A percentile compares a stretch with the other conserved stretches of the same genome.
Evolutionary conservation across 2,113 vertebrate genomes (phyloP).

Genomic region (Oceanites oceanicus): DNA sequence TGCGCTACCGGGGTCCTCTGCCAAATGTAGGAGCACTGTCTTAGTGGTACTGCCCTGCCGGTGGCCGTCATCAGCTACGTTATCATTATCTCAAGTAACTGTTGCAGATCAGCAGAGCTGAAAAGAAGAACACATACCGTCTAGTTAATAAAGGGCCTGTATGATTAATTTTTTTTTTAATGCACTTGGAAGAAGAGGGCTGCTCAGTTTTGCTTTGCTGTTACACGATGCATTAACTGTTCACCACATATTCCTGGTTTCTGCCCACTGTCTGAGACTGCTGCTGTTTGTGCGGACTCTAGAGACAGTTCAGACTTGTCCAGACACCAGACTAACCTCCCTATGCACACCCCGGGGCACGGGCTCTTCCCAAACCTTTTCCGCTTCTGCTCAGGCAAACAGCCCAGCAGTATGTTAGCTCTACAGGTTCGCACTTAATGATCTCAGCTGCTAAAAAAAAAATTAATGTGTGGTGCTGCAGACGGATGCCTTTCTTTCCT

Average conservation of each 20-base stretch:
- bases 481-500: neutral
- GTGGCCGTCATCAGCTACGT: rapidly evolving
- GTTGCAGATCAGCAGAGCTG: neutral
- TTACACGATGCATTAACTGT: neutral
- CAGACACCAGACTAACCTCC: neutral
- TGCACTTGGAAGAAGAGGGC: neutral
- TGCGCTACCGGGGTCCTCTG: rapidly evolving
- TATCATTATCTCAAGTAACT: neutral
- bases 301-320: neutral
- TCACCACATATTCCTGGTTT: neutral
- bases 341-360: rapidly evolving
- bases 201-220: neutral
- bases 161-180: neutral
- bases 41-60: neutral
- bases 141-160: neutral
- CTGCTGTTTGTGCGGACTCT: neutral
- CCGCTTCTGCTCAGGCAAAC: neutral
- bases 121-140: rapidly evolving
- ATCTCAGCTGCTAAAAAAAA: neutral
- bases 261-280: neutral
- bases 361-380: neutral
- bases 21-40: rapidly evolving
- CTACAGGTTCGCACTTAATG: neutral
- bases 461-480: neutral
- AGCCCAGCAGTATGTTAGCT: neutral